These are phyloP conservation scores for Hafferia zeledoni DNA, from an alignment of 2,797 vertebrate species.

Conservation along the genomic window DNA sequence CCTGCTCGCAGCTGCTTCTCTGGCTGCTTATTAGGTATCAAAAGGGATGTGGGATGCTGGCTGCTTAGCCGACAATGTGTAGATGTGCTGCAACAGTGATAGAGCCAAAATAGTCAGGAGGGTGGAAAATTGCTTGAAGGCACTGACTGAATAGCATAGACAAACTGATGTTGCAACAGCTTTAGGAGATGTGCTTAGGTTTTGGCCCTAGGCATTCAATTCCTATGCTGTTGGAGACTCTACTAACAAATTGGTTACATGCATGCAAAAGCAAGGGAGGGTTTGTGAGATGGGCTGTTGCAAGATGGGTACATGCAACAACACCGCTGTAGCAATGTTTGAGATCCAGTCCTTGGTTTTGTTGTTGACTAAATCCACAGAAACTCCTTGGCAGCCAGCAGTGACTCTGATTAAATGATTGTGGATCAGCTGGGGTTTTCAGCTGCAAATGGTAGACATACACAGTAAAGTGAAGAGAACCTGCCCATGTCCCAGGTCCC, in stretches of 20 bases:
- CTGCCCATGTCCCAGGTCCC: rapidly evolving
- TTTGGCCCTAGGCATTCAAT: not conserved
- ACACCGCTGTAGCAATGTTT: not conserved
- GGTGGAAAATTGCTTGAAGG: constrained; percentile 35
- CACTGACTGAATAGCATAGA: not conserved
- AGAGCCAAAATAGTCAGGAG: not conserved
- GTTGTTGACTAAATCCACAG: not conserved
- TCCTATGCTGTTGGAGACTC: not conserved
- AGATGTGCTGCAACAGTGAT: not conserved
- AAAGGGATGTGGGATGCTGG: not conserved
- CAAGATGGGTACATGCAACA: not conserved
- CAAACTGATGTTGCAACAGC: not conserved
- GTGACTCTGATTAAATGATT: not conserved
- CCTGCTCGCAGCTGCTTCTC: not conserved
- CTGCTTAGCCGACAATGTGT: not conserved
- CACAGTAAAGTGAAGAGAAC: not conserved
- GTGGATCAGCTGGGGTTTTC: rapidly evolving
- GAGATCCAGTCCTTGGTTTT: not conserved
- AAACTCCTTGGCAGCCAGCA: not conserved
- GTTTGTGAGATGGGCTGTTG: not conserved
- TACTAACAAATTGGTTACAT: not conserved
- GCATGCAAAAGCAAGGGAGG: not conserved
- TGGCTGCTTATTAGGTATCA: not conserved
- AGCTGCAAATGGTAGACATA: not conserved
- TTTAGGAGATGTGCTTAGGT: not conserved